phyloP scores from a whole-genome alignment of 2,888 invertebrate species.

The Lasioglossum vierecki region DNA sequence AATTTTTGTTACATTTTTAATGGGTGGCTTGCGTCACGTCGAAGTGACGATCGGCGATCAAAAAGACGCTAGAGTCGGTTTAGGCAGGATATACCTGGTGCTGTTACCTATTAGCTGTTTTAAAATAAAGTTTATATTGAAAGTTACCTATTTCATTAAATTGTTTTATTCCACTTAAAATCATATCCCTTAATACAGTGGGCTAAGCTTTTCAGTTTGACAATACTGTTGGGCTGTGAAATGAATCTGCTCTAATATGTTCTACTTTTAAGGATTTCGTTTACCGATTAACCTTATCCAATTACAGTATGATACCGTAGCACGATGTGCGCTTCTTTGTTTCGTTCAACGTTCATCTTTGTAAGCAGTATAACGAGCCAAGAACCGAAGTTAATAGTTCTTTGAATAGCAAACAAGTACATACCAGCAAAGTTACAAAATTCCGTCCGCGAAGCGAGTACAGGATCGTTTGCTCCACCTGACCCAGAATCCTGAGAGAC shows the following conservation, averaged over 20 bases:
- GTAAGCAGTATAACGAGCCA: background rate
- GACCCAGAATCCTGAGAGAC: background rate
- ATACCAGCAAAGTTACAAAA: background rate
- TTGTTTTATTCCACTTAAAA: no score
- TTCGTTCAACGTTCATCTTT: no score
- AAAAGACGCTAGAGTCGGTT: no score
- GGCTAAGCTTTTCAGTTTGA: background rate
- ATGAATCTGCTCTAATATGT: background rate
- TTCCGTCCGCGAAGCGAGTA: background rate
- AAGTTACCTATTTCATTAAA: no score
- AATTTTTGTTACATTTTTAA: no score
- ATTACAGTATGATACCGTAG: background rate
- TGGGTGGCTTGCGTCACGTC: no score
- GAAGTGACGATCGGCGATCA: no score
- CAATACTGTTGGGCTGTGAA: background rate
- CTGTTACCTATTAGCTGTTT: no score
- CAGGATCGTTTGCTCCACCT: background rate
- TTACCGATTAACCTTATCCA: background rate
- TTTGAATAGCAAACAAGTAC: background rate
- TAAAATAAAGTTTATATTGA: no score
- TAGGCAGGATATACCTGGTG: no score
- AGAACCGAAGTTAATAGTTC: background rate
- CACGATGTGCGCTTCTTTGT: no score
- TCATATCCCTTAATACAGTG: no score
- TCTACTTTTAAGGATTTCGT: background rate